These are phyloP conservation scores for Ailuropoda melanoleuca DNA, from an alignment of 2,113 vertebrate genomes.

Conservation along the genomic window DNA sequence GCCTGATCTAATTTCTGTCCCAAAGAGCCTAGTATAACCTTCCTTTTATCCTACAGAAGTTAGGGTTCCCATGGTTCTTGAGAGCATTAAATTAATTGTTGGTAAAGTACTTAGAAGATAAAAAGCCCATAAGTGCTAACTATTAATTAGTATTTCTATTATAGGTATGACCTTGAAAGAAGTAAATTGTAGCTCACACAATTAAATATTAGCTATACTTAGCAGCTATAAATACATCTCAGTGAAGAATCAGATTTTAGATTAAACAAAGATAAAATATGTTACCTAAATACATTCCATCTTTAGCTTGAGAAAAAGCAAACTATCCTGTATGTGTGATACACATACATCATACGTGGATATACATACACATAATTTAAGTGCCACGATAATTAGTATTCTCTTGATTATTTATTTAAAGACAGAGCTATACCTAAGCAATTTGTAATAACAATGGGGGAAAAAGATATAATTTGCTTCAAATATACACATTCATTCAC, in stretches of 20 bases:
- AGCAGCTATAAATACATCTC: background rate
- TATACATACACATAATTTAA: background rate
- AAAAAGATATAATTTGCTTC: background rate
- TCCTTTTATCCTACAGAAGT: background rate
- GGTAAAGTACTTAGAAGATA: constrained; percentile 31
- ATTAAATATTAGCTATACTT: constrained; percentile 35
- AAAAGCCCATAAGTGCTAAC: constrained; percentile 44
- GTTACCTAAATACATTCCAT: background rate
- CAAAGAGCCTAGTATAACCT: background rate
- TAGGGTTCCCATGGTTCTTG: background rate
- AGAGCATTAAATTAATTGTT: constrained; percentile 47
- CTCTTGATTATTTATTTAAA: background rate
- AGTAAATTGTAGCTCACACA: constrained; percentile 30
- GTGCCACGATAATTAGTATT: background rate
- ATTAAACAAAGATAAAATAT: constrained; percentile 7
- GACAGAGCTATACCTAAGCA: background rate
- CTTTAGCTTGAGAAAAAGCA: background rate
- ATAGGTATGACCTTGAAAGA: constrained; percentile 60
- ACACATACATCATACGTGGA: background rate
- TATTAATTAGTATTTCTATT: constrained; percentile 68
- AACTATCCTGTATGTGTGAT: background rate
- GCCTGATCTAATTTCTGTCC: background rate
- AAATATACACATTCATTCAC: background rate
- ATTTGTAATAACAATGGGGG: background rate
- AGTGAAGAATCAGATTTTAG: background rate